Evolutionary conservation across 2,113 vertebrate species (phyloP).

Genomic region (Lophotis ruficrista): DNA sequence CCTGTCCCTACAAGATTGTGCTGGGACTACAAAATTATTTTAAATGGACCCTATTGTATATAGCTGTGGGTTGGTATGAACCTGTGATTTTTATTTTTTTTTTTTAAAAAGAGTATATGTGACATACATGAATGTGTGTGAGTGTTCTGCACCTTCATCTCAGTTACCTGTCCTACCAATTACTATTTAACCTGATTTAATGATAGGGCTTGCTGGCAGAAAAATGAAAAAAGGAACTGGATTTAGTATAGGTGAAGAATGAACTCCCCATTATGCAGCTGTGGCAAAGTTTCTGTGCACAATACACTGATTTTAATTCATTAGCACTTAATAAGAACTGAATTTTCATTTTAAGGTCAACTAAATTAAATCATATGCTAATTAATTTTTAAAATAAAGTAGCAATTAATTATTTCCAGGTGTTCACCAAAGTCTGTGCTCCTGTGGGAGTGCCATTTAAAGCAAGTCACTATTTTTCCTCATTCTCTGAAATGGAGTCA

Average conservation of each 20-base stretch:
- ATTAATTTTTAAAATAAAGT: slow-evolving; percentile 71
- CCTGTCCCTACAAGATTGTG: background rate
- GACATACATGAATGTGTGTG: too few species aligned
- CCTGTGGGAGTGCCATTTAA: background rate
- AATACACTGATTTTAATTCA: slow-evolving; percentile 28
- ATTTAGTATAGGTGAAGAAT: background rate
- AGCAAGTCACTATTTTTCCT: slow-evolving; percentile 12
- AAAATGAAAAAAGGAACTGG: background rate
- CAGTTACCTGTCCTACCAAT: background rate
- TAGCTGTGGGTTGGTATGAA: background rate
- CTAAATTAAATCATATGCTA: slow-evolving; percentile 64
- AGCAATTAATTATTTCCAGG: slow-evolving; percentile 61
- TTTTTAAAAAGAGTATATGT: background rate
- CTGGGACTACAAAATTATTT: background rate
- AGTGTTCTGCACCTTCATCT: background rate
- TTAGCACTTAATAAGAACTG: slow-evolving; percentile 63
- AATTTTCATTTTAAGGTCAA: slow-evolving; percentile 70
- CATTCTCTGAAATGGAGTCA: background rate
- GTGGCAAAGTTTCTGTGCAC: slow-evolving; percentile 5
- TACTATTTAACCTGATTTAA: background rate
- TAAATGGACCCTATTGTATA: background rate
- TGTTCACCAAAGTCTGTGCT: background rate
- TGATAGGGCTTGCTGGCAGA: background rate
- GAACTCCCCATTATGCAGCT: background rate
- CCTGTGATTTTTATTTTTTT: background rate